These are phyloP conservation scores for Orientallactaga bullata DNA, from an alignment of 2,113 vertebrate genomes.

Conservation along the genomic window DNA sequence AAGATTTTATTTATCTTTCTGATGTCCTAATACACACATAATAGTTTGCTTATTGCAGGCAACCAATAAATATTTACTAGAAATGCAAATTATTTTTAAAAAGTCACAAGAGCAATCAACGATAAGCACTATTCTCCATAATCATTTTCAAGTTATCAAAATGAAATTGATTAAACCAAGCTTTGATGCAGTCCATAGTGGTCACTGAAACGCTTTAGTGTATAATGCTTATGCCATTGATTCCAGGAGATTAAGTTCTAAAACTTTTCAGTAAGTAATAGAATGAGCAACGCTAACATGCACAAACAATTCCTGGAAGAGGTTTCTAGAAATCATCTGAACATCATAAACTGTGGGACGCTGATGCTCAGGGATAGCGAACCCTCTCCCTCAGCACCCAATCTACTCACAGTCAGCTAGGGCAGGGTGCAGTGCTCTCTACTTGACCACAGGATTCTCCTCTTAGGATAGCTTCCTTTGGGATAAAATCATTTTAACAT, in stretches of 20 bases:
- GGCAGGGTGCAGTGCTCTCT: accelerated
- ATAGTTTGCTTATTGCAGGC: too few relatives aligned
- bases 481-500: background rate
- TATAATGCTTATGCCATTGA: background rate
- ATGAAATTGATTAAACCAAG: background rate
- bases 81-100: background rate
- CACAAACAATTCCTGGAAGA: background rate
- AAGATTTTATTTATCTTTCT: background rate
- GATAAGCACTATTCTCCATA: background rate
- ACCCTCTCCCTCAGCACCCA: accelerated
- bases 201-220: background rate
- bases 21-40: background rate
- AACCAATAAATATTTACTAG: background rate
- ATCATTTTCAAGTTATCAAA: background rate
- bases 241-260: background rate
- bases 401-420: accelerated
- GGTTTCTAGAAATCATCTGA: background rate
- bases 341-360: background rate
- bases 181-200: background rate
- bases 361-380: background rate
- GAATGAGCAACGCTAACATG: background rate
- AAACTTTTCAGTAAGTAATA: background rate
- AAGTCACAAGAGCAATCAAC: background rate
- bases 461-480: too few relatives aligned
- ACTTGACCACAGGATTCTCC: accelerated